Conservation (phyloP, 2,888 invertebrate species). For the Bombyx huttoni region DNA sequence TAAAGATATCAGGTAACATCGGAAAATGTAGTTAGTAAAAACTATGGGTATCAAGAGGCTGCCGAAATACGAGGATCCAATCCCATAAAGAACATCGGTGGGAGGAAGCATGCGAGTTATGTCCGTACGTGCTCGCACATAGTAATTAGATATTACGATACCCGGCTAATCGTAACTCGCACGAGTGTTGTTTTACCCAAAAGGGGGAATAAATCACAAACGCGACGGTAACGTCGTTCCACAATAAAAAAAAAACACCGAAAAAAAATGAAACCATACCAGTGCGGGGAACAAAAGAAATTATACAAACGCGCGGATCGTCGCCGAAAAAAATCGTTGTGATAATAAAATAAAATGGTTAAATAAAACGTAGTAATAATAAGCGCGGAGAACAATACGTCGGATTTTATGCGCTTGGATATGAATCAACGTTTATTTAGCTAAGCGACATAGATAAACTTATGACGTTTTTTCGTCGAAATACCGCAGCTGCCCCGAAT, state of each 20-base stretch:
- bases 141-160: conserved; percentile 70
- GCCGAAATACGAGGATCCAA: conserved; percentile 70
- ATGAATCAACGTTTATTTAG: conserved; percentile 61
- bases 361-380: conserved; percentile 64
- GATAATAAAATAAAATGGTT: conserved; percentile 65
- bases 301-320: conserved; percentile 57
- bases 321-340: conserved; percentile 66
- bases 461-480: conserved; percentile 40
- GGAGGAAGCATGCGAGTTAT: conserved; percentile 66
- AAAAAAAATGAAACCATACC: conserved; percentile 63
- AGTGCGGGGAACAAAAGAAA: conserved; percentile 66
- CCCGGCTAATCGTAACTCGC: conserved; percentile 68
- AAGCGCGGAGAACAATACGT: conserved; percentile 57
- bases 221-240: conserved; percentile 50
- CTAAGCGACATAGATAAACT: conserved; percentile 47
- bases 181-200: conserved; percentile 69
- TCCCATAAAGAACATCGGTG: conserved; percentile 69
- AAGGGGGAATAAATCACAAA: conserved; percentile 66
- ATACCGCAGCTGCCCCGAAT: conserved; percentile 44
- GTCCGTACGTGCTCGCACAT: conserved; percentile 66
- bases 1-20: conserved; percentile 53
- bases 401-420: conserved; percentile 42
- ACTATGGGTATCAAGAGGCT: conserved; percentile 59
- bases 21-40: conserved; percentile 40
- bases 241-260: conserved; percentile 45